These are phyloP conservation scores for Corynorhinus townsendii DNA, from an alignment of 2,113 vertebrate genomes.

Conservation along the genomic window DNA sequence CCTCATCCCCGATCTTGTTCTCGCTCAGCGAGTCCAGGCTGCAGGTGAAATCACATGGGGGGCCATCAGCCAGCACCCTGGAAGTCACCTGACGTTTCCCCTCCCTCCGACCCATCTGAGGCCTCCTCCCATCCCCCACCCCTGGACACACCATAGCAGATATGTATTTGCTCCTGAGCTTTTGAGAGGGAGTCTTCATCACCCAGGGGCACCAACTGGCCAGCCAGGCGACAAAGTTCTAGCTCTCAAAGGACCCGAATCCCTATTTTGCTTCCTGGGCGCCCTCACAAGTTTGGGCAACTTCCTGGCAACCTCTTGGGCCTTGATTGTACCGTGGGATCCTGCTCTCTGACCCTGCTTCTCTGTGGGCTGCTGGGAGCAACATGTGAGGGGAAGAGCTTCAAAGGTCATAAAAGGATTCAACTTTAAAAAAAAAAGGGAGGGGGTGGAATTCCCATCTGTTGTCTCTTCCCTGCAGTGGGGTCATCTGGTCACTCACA, in stretches of 20 bases:
- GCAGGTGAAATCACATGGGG: neutral
- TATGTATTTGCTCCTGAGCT: neutral
- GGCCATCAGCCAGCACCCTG: neutral
- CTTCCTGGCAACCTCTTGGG: neutral
- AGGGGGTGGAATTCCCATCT: neutral
- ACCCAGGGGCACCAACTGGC: neutral
- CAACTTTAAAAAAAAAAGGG: neutral
- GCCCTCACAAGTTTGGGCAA: neutral
- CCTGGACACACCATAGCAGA: neutral
- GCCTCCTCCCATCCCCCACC: neutral
- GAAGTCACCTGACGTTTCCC: neutral
- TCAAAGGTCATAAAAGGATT: neutral
- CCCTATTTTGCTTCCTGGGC: neutral
- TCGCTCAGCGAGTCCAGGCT: slow-evolving; percentile 89
- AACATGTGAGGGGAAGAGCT: neutral
- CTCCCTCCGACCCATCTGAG: neutral
- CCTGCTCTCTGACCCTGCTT: neutral
- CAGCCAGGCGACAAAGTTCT: no score
- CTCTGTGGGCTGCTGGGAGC: neutral
- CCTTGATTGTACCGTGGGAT: accelerated
- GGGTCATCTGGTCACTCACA: neutral
- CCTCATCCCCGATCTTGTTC: slow-evolving; percentile 89
- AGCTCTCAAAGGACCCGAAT: accelerated
- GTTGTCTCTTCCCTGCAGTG: neutral
- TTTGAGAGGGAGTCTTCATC: neutral